A percentile compares a stretch with the other conserved stretches of the same genome.
Evolutionary conservation across 1,140 invertebrate species (phyloP).

Genomic region (Drosophila navojoa): DNA sequence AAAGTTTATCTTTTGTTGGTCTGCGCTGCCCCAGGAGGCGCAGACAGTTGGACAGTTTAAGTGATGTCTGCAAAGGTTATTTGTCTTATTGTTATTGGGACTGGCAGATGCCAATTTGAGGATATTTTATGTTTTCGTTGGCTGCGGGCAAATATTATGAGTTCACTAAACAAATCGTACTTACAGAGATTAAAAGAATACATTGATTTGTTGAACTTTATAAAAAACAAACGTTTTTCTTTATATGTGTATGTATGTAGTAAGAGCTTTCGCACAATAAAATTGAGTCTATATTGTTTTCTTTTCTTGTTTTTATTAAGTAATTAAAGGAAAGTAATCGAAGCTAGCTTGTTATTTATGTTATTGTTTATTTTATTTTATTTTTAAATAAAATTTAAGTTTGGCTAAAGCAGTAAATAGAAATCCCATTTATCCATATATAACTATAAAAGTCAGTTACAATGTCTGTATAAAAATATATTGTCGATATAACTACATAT

Average conservation of each 20-base stretch:
- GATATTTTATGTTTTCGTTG: neutral
- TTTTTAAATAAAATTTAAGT: too few relatives aligned
- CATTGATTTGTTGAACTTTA: neutral
- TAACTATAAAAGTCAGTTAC: too few relatives aligned
- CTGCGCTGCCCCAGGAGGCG: conserved; percentile 11
- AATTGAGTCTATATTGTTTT: too few relatives aligned
- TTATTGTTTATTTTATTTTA: too few relatives aligned
- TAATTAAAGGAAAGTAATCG: too few relatives aligned
- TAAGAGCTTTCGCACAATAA: too few relatives aligned
- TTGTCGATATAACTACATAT: too few relatives aligned
- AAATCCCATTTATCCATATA: too few relatives aligned
- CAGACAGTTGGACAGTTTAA: conserved; percentile 72
- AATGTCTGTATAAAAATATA: too few relatives aligned
- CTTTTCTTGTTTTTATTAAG: too few relatives aligned
- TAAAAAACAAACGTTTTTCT: neutral
- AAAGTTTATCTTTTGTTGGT: conserved; percentile 50
- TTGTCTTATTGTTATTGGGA: conserved; percentile 25
- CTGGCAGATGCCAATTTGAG: neutral
- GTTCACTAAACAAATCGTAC: neutral
- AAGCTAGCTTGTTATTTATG: too few relatives aligned
- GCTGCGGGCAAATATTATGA: neutral
- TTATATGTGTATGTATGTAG: neutral
- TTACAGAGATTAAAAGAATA: neutral
- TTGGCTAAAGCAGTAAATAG: too few relatives aligned
- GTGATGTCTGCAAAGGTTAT: conserved; percentile 48